Evolutionary conservation across 2,888 invertebrate species (phyloP).

Genomic region (Thecophora atra): DNA sequence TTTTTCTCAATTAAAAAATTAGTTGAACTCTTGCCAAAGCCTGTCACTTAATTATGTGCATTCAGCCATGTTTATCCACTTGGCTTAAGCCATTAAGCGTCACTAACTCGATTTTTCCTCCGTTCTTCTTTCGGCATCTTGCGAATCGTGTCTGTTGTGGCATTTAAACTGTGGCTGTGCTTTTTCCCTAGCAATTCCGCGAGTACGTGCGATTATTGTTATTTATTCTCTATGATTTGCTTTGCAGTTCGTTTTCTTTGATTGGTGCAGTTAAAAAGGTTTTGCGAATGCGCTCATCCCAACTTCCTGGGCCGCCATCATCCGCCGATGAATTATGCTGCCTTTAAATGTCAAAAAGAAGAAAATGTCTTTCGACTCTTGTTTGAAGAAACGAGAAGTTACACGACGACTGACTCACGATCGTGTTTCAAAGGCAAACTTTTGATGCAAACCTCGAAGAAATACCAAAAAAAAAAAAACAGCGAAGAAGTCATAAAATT

Average conservation of each 20-base stretch:
- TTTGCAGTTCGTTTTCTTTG: no score
- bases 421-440: background rate
- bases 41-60: background rate
- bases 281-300: no score
- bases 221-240: no score
- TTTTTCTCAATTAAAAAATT: slow-evolving; percentile 2
- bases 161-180: background rate
- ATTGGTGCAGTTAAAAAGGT: no score
- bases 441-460: background rate
- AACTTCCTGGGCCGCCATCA: background rate
- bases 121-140: background rate
- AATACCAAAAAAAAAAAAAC: no score
- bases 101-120: background rate
- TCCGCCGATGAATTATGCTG: background rate
- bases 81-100: background rate
- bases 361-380: no score
- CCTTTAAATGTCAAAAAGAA: background rate
- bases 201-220: background rate
- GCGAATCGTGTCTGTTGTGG: background rate
- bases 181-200: no score
- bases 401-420: background rate
- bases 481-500: no score
- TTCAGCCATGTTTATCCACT: background rate
- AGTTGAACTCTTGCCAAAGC: background rate
- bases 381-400: background rate